Evolutionary conservation across 2,113 vertebrate genomes (phyloP), one percentile per base, ranked within the genome.

Genomic region (Pelusios castaneus): DNA sequence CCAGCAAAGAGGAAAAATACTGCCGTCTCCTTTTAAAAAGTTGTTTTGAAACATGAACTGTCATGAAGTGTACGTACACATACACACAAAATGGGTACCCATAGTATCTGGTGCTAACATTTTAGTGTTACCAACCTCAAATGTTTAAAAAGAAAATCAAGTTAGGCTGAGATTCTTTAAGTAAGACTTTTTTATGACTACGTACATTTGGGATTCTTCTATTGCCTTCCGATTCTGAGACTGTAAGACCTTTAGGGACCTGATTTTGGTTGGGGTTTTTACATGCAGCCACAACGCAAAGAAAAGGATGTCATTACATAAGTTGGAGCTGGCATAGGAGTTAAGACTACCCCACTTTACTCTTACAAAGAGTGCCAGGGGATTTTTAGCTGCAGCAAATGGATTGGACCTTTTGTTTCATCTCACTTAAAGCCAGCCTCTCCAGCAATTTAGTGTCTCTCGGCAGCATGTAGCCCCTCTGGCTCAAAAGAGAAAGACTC

Each of bases 301-400:
- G n/a, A n/a, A 91, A 83, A 77, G 2, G 82, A 51, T 75, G 10
- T 22, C 21, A 6, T 73, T 43, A 73, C 29, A 73, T 83, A 31
- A 24, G 55, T 3, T 49, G 73, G n/a, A 88, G 85, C 75, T 92
- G 77, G 31, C 7, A 88, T n/a, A 90, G 49, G 95, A 93, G 76
- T n/a, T 52, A 63, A 12, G 11, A 6, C 38, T 76, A 56, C 88
- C 55, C n/a, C 78, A n/a, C 47, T 49, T 63, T 4, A 21, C 70
- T 79, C 54, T 86, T 34, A 25, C 5, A 82, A 76, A 22, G 80
- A 63, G 0, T 3, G 73, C 41, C 56, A 77, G 60, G 17, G 52
- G 34, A 41, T 90, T 90, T 95, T 85, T 92, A 84, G 49, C 17
- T 2, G n/a, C 12, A 34, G 79, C 17, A 31, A 24, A 77, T 0